A percentile compares a stretch with the other conserved stretches of the same genome.
Conservation (phyloP, 2,797 vertebrate species). For the Carapus acus region DNA sequence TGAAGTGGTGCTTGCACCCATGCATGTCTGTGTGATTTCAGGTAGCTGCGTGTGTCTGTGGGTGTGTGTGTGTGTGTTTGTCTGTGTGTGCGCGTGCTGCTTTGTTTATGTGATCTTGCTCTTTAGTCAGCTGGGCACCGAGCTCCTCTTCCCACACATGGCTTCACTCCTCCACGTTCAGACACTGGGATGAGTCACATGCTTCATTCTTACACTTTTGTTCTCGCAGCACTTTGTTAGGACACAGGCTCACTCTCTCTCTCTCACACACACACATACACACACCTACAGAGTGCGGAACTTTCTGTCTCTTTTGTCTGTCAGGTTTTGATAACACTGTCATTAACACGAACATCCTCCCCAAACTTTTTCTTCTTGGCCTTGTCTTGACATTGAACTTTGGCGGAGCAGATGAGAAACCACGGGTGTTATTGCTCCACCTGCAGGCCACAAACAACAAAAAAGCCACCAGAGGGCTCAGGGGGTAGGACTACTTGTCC, state of each 20-base stretch:
- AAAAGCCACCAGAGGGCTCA: too few relatives aligned
- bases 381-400: slow-evolving; percentile 42
- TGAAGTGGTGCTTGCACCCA: neutral
- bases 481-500: too few relatives aligned
- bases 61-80: slow-evolving; percentile 29
- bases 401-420: slow-evolving; percentile 42
- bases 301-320: slow-evolving; percentile 19
- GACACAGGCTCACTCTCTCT: slow-evolving; percentile 41
- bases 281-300: slow-evolving; percentile 10
- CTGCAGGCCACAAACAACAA: too few relatives aligned
- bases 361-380: neutral
- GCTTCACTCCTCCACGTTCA: slow-evolving; percentile 73
- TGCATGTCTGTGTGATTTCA: neutral
- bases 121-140: slow-evolving; percentile 70
- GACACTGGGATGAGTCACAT: slow-evolving; percentile 76
- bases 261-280: slow-evolving; percentile 17
- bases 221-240: slow-evolving; percentile 64
- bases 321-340: slow-evolving; percentile 15
- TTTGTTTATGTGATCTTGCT: slow-evolving; percentile 56
- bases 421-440: too few relatives aligned
- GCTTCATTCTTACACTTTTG: slow-evolving; percentile 73
- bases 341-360: slow-evolving; percentile 2
- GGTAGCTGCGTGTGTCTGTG: slow-evolving; percentile 16
- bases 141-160: slow-evolving; percentile 72
- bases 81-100: neutral